Evolutionary conservation across 2,888 invertebrate species (phyloP), one percentile per base, ranked within the genome.

Genomic region (Drosophila barbarae): DNA sequence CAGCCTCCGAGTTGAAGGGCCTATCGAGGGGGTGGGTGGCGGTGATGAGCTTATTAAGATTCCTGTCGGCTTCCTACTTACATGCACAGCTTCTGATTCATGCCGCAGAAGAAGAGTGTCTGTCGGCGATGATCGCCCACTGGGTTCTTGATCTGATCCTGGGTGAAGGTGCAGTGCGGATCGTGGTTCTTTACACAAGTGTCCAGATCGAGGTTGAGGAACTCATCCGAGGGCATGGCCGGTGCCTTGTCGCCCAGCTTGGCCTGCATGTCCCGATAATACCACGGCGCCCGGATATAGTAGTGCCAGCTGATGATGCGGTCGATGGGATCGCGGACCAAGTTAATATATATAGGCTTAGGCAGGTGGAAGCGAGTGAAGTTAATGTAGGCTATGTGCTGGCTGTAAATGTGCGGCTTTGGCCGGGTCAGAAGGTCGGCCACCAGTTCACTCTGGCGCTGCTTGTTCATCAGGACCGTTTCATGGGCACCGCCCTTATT

Each of bases 271-370:
- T 88, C 87, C 9, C 95, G 94, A 85, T 96, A 96, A 90, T 96
- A 96, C 96, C 96, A 96, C 1, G 95, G 95, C 0, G 96, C 95
- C 44, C 96, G 90, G 4, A 96, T 93, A 89, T 96, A 96, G 88
- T 96, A 96, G 88, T 96, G 96, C 96, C 96, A 96, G 7, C 96
- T 96, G 81, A 96, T 96, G 7, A 96, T 94, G 28, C 97, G 91
- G 88, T 97, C 97, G 34, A 97, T 93, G 1, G 97, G 97, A 90
- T 97, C 96, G 13, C 97, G 92, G 1, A 97, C 95, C 73, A 97
- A 90, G 90, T 97, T 97, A 74, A 97, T 94, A 89, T 96, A 97
- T 82, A 96, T 96, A 1, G 96, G 96, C 81, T 93, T 92, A 0
- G 95, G 95, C 77, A 93, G 91, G 52, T 94, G 93, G 87, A 92